These are phyloP conservation scores for Danio aesculapii DNA, from an alignment of 2,797 vertebrate species.

Conservation along the genomic window DNA sequence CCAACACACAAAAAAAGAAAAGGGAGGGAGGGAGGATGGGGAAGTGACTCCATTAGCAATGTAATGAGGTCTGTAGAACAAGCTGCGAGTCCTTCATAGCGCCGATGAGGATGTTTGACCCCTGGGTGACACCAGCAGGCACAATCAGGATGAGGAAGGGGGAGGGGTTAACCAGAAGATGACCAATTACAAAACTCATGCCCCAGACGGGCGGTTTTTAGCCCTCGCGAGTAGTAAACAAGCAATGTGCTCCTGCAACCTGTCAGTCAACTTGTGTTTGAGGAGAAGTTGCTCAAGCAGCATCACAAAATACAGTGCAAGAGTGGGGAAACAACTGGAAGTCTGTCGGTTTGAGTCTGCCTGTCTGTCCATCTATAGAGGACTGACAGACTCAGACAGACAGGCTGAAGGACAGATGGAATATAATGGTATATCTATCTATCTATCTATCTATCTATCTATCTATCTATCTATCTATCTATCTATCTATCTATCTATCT, in stretches of 20 bases:
- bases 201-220: slow-evolving; percentile 42
- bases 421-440: neutral
- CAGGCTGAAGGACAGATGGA: too few species aligned
- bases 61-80: slow-evolving; percentile 93
- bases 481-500: neutral
- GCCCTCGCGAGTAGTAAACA: slow-evolving; percentile 70
- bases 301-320: neutral
- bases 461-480: neutral
- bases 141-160: slow-evolving; percentile 74
- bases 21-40: slow-evolving; percentile 54
- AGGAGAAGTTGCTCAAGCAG: neutral
- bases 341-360: neutral
- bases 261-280: slow-evolving; percentile 71
- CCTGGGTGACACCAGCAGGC: slow-evolving; percentile 75
- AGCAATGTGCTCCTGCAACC: slow-evolving; percentile 76
- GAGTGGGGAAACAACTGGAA: neutral
- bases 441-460: neutral
- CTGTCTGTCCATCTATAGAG: neutral
- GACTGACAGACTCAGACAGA: too few species aligned
- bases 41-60: slow-evolving; percentile 83
- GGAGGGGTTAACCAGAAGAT: slow-evolving; percentile 33
- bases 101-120: slow-evolving; percentile 81
- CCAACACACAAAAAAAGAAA: slow-evolving; percentile 67
- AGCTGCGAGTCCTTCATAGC: slow-evolving; percentile 63
- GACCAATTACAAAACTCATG: slow-evolving; percentile 55